Evolutionary conservation across 2,888 invertebrate species (phyloP), one percentile per base, ranked within the genome.

Genomic region (Ommatoiulus sabulosus): DNA sequence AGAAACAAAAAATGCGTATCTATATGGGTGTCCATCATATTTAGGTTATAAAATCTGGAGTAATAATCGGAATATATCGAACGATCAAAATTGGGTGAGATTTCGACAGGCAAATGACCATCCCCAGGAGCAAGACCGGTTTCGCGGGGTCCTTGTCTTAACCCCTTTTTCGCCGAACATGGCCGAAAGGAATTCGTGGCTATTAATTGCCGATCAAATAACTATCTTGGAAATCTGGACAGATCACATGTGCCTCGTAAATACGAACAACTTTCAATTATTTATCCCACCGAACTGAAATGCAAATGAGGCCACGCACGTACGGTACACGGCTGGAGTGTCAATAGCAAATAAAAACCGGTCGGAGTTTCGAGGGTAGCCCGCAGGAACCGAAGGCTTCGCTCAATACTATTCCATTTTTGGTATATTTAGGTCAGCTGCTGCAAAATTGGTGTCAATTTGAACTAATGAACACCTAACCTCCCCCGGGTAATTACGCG

Each of bases 381-480:
- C 57, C 12, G 0, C 17, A 15, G 57, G 10, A 57, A 57, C 57
- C 57, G 57, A 57, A 57, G 57, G 57, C 57, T 17, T 17, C 17
- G 10, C 57, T 57, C 57, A 57, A 57, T 57, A 57, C 57, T 4
- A 46, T 12, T 46, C 46, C 46, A 57, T 57, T 57, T 57, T 57
- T 57, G 57, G 57, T 57, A 57, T 57, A 57, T 57, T 57, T 57
- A 17, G 57, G 57, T 57, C 57, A 57, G 57, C 4, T 10, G 17
- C 57, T 57, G 57, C 35, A 0, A 57, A 57, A 57, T 5, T 17
- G 57, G 57, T 57, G 57, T 57, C 57, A 57, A 57, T 57, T 57
- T 57, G 57, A 57, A 57, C 57, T 57, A 57, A 57, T 57, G 57
- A 57, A 17, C 57, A 57, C 57, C 57, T 57, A 57, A 57, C 57